phyloP scores from a whole-genome alignment of 2,797 vertebrate species.

The Bovichtus diacanthus region DNA sequence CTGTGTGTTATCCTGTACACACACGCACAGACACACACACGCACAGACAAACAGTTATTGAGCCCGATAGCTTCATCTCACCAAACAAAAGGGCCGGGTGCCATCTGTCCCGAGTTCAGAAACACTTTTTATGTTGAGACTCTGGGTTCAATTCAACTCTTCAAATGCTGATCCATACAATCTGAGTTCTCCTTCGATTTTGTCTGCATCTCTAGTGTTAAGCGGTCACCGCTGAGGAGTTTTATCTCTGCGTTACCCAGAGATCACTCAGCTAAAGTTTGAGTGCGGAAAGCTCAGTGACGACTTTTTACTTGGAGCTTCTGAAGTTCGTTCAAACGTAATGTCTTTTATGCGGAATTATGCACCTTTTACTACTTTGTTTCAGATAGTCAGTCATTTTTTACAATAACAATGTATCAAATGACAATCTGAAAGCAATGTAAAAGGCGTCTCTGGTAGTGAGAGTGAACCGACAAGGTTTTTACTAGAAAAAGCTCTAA shows the following conservation, averaged over 20 bases:
- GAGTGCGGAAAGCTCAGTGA: neutral
- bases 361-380: too few relatives aligned
- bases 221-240: neutral
- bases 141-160: conserved; percentile 9
- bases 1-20: neutral
- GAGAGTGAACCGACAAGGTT: too few relatives aligned
- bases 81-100: neutral
- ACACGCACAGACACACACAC: neutral
- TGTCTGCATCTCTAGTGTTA: neutral
- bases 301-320: neutral
- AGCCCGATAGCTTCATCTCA: neutral
- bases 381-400: too few relatives aligned
- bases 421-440: too few relatives aligned
- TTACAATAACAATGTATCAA: too few relatives aligned
- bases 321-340: too few relatives aligned
- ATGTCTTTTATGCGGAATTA: too few relatives aligned
- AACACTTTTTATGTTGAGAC: neutral
- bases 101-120: neutral
- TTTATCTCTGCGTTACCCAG: neutral
- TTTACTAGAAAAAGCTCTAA: too few relatives aligned
- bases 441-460: too few relatives aligned
- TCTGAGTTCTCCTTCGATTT: neutral
- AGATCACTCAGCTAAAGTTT: neutral
- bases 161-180: conserved; percentile 6
- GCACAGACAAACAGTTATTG: conserved; percentile 15